Base-by-base conservation (phyloP, 2,888 invertebrate species). In the Hypolimnas misippus region DNA sequence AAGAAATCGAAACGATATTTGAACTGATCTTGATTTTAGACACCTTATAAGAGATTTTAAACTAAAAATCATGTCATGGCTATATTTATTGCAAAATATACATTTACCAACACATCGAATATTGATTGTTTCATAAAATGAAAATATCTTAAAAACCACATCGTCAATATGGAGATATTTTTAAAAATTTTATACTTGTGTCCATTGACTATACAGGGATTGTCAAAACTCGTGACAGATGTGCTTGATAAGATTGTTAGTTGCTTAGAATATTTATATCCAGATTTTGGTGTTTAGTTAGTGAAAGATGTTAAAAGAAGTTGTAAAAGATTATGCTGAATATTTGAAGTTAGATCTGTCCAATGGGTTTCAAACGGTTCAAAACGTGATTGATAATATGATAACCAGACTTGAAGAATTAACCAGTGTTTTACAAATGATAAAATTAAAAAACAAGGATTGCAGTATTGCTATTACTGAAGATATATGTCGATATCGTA, bases 381-480 rank as follows among this genome's bases (percentile, higher is more conserved):
- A 94, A 79, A 93, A 93, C 75, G 93, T 93, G 62, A 93, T 95
- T 46, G 95, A 95, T 70, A 94, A 94, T 74, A 94, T 95, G 94
- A 77, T 95, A 54, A 94, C 94, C 0, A 87, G 95, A 64, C 83
- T 95, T 21, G 95, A 95, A 79, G 95, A 95, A 77, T 89, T 94
- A 67, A 93, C 94, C 68, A 94, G 94, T 69, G 91, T 95, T 50
- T 76, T 95, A 33, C 91, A 93, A 67, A 93, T 94, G 80, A 92
- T 94, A 65, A 86, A 91, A 72, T 67, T 82, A 66, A 91, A 91
- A 77, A 87, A 93, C 73, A 77, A 82, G 73, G 87, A 93, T 70
- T 88, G 92, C 75, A 75, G 87, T 70, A 66, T 72, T 60, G 74
- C 92, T 73, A 87, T 94, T 21, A 84, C 93, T 19, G 89, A 93